phyloP scores from a whole-genome alignment of 2,797 vertebrate genomes.

The Falco biarmicus region DNA sequence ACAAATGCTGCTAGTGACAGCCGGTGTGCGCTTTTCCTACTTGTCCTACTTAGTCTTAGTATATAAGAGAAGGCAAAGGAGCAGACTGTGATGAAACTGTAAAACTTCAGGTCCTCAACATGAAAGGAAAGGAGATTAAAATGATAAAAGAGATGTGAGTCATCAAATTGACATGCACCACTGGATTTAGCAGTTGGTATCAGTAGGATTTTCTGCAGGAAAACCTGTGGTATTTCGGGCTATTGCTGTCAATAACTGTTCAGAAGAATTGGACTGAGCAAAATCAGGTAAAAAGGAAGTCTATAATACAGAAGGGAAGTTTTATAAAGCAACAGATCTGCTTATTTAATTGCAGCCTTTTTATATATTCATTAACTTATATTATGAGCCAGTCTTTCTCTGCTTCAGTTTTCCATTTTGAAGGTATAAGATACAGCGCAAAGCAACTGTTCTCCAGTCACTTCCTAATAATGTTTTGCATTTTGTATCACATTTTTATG shows the following conservation, averaged over 20 bases:
- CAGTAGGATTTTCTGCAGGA: background rate
- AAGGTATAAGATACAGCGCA: background rate
- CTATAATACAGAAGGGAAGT: background rate
- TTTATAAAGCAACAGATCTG: background rate
- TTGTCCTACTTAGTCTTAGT: background rate
- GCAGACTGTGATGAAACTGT: background rate
- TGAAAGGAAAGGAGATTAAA: conserved; percentile 45
- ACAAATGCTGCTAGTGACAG: background rate
- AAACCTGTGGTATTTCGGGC: conserved; percentile 42
- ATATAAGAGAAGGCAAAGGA: background rate
- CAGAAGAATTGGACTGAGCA: conserved; percentile 19
- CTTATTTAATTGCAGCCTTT: conserved; percentile 20
- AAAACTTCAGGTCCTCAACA: background rate
- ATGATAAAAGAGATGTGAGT: background rate
- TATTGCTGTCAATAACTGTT: background rate
- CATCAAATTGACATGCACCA: background rate
- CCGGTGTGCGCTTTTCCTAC: background rate
- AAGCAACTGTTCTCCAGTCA: background rate
- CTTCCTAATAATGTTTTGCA: background rate
- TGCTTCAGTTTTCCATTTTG: background rate
- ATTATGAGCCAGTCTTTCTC: background rate
- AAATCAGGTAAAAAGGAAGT: conserved; percentile 26
- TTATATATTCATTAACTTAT: conserved; percentile 9
- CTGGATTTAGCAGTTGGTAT: background rate
- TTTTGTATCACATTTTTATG: background rate